Conservation (phyloP, 1,140 invertebrate genomes). For the Lordiphosa mommai region DNA sequence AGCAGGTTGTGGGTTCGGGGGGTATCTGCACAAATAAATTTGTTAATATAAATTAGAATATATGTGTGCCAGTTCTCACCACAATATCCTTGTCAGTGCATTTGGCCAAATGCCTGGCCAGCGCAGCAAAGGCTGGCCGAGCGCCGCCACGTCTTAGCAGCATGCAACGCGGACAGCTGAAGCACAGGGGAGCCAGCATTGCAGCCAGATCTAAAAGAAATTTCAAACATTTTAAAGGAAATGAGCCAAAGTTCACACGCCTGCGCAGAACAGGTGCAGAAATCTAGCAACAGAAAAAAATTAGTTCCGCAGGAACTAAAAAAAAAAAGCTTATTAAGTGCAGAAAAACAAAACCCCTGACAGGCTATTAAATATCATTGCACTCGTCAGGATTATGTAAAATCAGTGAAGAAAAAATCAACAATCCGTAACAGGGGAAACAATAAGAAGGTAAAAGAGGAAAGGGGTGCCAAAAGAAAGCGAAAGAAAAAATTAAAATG, state of each 20-base stretch:
- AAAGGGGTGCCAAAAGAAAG: constrained; percentile 9
- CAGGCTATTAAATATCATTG: constrained; percentile 57
- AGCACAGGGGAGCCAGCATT: constrained; percentile 88
- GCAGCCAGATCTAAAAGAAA: constrained; percentile 8
- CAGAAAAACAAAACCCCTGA: constrained; percentile 10
- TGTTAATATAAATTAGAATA: background rate
- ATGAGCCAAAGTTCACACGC: constrained; percentile 56
- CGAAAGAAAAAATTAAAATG: constrained; percentile 65
- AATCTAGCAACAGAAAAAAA: constrained; percentile 24
- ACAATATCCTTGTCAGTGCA: constrained; percentile 29
- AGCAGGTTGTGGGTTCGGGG: constrained; percentile 90
- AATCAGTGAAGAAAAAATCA: constrained; percentile 48
- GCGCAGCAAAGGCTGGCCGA: constrained; percentile 1
- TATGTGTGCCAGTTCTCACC: constrained; percentile 15
- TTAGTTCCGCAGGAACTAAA: constrained; percentile 71
- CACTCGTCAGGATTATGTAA: constrained; percentile 44
- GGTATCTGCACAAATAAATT: constrained; percentile 78
- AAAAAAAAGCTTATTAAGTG: constrained; percentile 40
- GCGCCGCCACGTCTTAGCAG: constrained; percentile 17
- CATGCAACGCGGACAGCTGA: constrained; percentile 85
- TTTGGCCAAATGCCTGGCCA: constrained; percentile 23
- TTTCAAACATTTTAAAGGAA: constrained; percentile 34
- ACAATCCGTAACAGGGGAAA: constrained; percentile 4
- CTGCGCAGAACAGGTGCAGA: constrained; percentile 44
- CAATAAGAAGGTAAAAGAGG: constrained; percentile 24